A percentile compares a stretch with the other conserved stretches of the same genome.
phyloP scores from a whole-genome alignment of 2,113 vertebrate genomes.

The Galeopterus variegatus region DNA sequence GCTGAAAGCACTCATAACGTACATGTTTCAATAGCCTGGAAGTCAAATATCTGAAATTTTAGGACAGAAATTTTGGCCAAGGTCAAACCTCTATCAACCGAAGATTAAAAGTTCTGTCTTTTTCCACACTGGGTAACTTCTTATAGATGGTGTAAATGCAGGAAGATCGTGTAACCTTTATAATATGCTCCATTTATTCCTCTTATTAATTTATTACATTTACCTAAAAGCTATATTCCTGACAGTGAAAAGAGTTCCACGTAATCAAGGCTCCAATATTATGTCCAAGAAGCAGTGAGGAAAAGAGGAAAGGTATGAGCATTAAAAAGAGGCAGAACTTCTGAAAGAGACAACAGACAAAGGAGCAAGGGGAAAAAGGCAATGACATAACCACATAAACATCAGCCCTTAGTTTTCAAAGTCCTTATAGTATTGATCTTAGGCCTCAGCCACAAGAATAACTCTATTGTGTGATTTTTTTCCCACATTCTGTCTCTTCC shows the following conservation, averaged over 20 bases:
- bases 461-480: neutral
- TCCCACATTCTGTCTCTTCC: neutral
- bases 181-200: neutral
- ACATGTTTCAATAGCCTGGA: neutral
- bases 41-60: neutral
- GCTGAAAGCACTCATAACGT: neutral
- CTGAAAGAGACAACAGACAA: neutral
- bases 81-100: neutral
- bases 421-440: neutral
- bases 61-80: neutral
- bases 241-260: neutral
- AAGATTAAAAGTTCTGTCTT: conserved; percentile 15
- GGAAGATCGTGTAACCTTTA: neutral
- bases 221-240: neutral
- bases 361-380: neutral
- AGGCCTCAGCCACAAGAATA: neutral
- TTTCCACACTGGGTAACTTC: neutral
- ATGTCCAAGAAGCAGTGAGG: neutral
- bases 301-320: neutral
- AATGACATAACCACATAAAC: neutral
- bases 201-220: neutral
- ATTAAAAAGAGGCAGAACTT: neutral
- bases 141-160: neutral
- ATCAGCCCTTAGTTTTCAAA: neutral
- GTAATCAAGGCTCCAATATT: neutral